Evolutionary conservation across 2,888 invertebrate genomes (phyloP).

Genomic region (Anthoptus insignis): DNA sequence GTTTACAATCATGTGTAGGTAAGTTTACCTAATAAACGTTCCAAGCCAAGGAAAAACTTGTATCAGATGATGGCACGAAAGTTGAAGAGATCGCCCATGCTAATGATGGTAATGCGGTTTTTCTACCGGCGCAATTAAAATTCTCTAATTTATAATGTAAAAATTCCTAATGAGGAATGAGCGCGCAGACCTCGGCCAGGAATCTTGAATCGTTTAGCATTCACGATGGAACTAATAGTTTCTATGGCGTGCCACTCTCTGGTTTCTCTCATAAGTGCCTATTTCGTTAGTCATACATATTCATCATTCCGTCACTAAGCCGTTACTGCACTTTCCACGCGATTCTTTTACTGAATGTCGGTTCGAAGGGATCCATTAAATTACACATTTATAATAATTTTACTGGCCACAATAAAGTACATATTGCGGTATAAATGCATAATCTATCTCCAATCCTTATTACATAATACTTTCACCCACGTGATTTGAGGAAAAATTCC

Average conservation of each 20-base stretch:
- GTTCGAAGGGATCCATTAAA: too few relatives aligned
- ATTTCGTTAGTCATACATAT: background rate
- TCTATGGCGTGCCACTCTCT: background rate
- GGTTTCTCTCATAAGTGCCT: background rate
- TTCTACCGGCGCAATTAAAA: slow-evolving; percentile 23
- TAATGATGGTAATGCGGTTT: slow-evolving; percentile 15
- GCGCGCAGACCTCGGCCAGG: slow-evolving; percentile 15
- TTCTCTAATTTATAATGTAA: slow-evolving; percentile 31
- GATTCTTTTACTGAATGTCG: background rate
- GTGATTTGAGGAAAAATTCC: too few relatives aligned
- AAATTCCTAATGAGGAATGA: slow-evolving; percentile 34
- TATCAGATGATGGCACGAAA: slow-evolving; percentile 10
- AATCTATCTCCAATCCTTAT: too few relatives aligned
- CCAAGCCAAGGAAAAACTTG: background rate
- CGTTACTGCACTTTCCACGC: background rate
- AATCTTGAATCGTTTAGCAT: slow-evolving; percentile 35
- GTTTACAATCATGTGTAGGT: too few relatives aligned
- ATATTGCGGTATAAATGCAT: too few relatives aligned
- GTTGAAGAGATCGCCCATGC: slow-evolving; percentile 21
- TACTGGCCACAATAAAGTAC: too few relatives aligned
- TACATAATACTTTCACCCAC: too few relatives aligned
- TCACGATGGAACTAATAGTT: background rate
- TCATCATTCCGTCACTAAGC: background rate
- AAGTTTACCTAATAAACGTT: too few relatives aligned
- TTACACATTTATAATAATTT: too few relatives aligned